Percentiles rank a stretch among this genome's conserved stretches.
Evolutionary conservation across 64 coral and sea anemone genomes (phyloP).

Genomic region (Montipora sp.): DNA sequence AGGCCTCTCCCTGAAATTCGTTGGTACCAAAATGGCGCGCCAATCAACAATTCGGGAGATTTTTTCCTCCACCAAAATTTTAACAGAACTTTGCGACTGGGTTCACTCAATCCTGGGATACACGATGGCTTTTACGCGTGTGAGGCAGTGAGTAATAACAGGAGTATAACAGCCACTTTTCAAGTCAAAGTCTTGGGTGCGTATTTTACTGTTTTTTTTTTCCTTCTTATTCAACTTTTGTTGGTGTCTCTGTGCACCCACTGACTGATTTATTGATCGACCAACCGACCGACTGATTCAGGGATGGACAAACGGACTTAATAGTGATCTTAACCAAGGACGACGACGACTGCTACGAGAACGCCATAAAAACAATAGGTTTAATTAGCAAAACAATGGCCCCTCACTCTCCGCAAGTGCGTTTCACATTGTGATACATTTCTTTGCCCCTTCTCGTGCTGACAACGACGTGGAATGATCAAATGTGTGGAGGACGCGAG

Average conservation of each 20-base stretch:
- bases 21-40: not conserved
- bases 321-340: no score
- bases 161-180: not conserved
- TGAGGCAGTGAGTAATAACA: not conserved
- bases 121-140: constrained; percentile 23
- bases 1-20: not conserved
- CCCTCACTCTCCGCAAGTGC: no score
- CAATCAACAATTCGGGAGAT: not conserved
- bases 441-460: no score
- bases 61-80: not conserved
- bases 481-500: no score
- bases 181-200: constrained; percentile 25
- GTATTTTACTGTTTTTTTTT: not conserved
- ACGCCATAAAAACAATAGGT: no score
- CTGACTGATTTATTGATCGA: no score
- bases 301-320: not conserved
- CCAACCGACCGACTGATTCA: no score
- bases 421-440: no score
- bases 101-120: not conserved
- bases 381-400: no score
- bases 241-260: not conserved
- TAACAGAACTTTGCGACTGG: constrained; percentile 39
- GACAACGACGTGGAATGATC: no score
- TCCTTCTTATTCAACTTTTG: not conserved
- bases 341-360: no score